Conservation (phyloP, 2,113 vertebrate genomes). For the Ailurus styani region DNA sequence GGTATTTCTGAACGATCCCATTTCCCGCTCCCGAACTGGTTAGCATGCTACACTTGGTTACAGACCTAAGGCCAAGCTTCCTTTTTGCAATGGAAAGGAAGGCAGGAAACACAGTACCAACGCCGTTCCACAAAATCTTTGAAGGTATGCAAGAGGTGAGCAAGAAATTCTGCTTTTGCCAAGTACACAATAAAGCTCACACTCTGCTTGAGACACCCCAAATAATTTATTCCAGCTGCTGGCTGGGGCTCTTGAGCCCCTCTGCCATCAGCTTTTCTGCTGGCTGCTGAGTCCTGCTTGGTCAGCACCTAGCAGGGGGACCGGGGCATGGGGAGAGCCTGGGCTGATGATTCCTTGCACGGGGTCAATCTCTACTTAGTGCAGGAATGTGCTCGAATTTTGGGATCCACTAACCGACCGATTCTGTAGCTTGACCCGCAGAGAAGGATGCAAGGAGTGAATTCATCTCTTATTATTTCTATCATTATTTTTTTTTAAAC, state of each 20-base stretch:
- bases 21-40: background rate
- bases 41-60: rapidly evolving
- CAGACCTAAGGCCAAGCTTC: background rate
- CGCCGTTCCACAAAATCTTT: background rate
- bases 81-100: background rate
- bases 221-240: background rate
- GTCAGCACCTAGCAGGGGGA: rapidly evolving
- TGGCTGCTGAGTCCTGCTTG: background rate
- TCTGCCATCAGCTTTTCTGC: too few relatives aligned
- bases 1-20: background rate
- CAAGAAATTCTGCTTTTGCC: background rate
- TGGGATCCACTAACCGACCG: background rate
- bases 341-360: background rate
- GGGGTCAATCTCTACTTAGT: background rate
- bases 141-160: background rate
- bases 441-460: background rate
- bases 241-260: background rate
- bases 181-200: background rate
- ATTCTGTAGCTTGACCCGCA: background rate
- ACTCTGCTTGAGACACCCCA: background rate
- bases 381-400: background rate
- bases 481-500: background rate
- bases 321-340: rapidly evolving
- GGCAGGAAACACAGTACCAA: background rate
- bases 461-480: background rate